Evolutionary conservation across 2,113 vertebrate species (phyloP), one percentile per base, ranked within the genome.

Genomic region (Alligator sinensis): DNA sequence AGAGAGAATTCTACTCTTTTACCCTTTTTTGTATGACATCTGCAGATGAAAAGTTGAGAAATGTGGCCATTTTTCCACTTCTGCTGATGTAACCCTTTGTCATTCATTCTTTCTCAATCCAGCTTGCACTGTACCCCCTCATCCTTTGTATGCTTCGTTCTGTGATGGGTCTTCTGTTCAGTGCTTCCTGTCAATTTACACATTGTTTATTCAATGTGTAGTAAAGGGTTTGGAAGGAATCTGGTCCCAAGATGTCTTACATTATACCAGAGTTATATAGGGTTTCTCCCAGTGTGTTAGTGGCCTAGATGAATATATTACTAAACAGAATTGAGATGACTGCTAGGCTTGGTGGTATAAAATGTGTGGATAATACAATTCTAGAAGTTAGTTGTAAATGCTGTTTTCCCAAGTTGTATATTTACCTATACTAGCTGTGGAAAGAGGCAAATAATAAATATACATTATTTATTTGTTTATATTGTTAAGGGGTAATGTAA

Each of bases 61-160:
- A 63, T 3, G 1, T 22, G 87, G 4, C 0, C 63, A 38, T 85
- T 38, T 83, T 57, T 13, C 11, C 47, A 13, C 14, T 59, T 0
- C 7, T 91, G 28, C 19, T 61, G 47, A 57, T 7, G 76, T 9
- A 83, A 83, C 25, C 18, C 21, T 80, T 92, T 38, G 18, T 81
- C 6, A 25, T 79, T 90, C 21, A 59, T 4, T 11, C 4, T 30
- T 47, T 79, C 15, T 85, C 75, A 82, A 77, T 24, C 6, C 24
- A 84, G 4, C 1, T 84, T 11, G 4, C 6, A 72, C 25, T 47
- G 47, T n/a, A 27, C 1, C 34, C 80, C 11, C 9, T 94, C 38
- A 57, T 4, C 3, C 72, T 66, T 5, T 30, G 5, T 34, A n/a
- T 80, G 28, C 38, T n/a, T 68, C 4, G 13, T 3, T 4, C 55